These are phyloP conservation scores for Henricia sp. DNA, from an alignment of 53 echinoderm and acorn worm species.

Conservation along the genomic window DNA sequence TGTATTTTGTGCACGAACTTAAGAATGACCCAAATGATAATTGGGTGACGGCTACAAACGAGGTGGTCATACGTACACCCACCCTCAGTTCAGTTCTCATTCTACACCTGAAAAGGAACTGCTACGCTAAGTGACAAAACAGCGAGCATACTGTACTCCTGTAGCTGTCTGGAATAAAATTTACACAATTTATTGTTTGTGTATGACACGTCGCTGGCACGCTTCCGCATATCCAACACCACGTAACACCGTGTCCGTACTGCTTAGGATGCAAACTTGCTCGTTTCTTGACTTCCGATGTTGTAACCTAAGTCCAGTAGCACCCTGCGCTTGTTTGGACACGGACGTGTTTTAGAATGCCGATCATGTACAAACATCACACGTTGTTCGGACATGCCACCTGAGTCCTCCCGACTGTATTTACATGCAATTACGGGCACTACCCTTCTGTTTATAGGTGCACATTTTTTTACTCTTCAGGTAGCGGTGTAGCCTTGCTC, in stretches of 20 bases:
- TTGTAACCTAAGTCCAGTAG: background rate
- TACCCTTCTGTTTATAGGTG: too few species aligned
- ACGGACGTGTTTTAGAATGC: constrained; percentile 25
- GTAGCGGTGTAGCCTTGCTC: too few species aligned
- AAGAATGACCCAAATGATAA: too few species aligned
- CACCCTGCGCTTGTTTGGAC: background rate
- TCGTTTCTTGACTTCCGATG: background rate
- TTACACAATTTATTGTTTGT: background rate
- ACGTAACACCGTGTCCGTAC: constrained; percentile 23
- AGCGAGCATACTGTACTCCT: background rate
- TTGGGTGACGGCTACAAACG: too few species aligned
- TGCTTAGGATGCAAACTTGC: background rate
- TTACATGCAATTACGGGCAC: too few species aligned
- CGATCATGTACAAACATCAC: constrained; percentile 30
- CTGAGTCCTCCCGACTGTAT: constrained; percentile 26
- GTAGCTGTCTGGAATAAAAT: background rate
- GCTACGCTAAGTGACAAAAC: too few species aligned
- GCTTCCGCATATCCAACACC: constrained; percentile 14
- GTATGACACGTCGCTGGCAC: background rate
- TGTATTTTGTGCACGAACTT: too few species aligned
- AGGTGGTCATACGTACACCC: too few species aligned
- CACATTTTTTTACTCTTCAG: too few species aligned
- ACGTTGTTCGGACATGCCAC: constrained; percentile 12
- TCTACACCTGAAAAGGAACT: too few species aligned
- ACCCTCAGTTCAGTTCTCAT: too few species aligned